Evolutionary conservation across 2,888 invertebrate species (phyloP).

Genomic region (Philaethria dido): DNA sequence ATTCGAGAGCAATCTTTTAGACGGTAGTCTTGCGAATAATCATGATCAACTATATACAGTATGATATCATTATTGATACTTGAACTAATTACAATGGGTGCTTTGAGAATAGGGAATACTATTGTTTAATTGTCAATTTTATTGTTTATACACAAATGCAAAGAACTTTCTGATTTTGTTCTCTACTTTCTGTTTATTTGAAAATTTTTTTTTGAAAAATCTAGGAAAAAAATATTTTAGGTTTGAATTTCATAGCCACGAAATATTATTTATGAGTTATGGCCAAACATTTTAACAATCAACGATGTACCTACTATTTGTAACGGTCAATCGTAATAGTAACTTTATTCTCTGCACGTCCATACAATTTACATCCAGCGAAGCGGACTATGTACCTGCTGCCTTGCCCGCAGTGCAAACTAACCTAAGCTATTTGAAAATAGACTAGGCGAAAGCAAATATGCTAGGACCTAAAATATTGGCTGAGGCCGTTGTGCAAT

Average conservation of each 20-base stretch:
- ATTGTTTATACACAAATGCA: background rate
- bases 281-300: background rate
- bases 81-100: background rate
- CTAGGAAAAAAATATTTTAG: too few relatives aligned
- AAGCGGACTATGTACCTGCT: conserved; percentile 17
- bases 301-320: background rate
- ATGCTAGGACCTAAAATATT: conserved; percentile 24
- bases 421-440: conserved; percentile 24
- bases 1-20: conserved; percentile 22
- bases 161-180: too few relatives aligned
- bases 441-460: conserved; percentile 25
- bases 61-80: conserved; percentile 6
- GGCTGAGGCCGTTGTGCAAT: conserved; percentile 1
- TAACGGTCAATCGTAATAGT: conserved; percentile 14
- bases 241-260: too few relatives aligned
- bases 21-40: conserved; percentile 9
- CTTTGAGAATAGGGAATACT: background rate
- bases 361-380: conserved; percentile 24
- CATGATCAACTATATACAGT: background rate
- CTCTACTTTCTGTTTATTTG: background rate
- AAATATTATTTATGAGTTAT: background rate
- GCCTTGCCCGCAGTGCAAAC: conserved; percentile 22
- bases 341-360: conserved; percentile 22
- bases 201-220: too few relatives aligned
- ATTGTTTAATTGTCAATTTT: background rate